phyloP scores from a whole-genome alignment of 1,140 invertebrate genomes.

The Ptiloglossa arizonensis region DNA sequence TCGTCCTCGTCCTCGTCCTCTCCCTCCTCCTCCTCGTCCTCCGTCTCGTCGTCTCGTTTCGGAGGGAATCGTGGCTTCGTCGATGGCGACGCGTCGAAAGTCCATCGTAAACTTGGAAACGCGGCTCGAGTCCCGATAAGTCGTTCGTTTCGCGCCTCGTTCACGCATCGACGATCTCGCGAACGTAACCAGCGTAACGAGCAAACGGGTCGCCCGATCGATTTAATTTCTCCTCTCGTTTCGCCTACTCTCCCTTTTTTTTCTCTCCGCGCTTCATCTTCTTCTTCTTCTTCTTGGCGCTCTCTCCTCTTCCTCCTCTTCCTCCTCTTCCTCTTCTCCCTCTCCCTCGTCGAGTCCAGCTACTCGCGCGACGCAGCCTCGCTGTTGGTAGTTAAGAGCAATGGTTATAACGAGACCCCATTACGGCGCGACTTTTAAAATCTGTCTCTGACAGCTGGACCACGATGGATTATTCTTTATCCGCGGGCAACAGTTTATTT shows the following conservation, averaged over 20 bases:
- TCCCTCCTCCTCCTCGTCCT: too few relatives aligned
- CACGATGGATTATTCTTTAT: slow-evolving; percentile 68
- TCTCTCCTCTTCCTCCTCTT: not conserved
- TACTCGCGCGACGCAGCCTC: slow-evolving; percentile 68
- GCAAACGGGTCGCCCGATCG: slow-evolving; percentile 74
- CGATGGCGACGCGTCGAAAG: slow-evolving; percentile 1
- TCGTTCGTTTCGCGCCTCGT: slow-evolving; percentile 27
- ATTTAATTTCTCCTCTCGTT: slow-evolving; percentile 70
- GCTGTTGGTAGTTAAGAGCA: slow-evolving; percentile 65
- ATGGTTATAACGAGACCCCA: slow-evolving; percentile 74
- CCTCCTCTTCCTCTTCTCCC: not conserved
- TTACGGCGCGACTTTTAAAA: slow-evolving; percentile 74
- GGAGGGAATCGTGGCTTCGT: not conserved
- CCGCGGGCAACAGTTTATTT: slow-evolving; percentile 58
- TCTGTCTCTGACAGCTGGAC: slow-evolving; percentile 72
- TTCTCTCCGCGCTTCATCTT: not conserved
- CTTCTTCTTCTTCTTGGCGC: not conserved
- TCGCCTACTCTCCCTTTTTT: not conserved
- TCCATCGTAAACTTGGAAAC: not conserved
- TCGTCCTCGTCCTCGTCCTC: too few relatives aligned
- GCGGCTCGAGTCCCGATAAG: slow-evolving; percentile 24
- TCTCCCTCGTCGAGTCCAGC: slow-evolving; percentile 7
- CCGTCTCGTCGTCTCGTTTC: slow-evolving; percentile 16
- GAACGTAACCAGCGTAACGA: slow-evolving; percentile 60
- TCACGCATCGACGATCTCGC: slow-evolving; percentile 23